A percentile compares a stretch with the other conserved stretches of the same genome.
Evolutionary conservation across 2,888 invertebrate genomes (phyloP).

Genomic region (Andricus quercusramuli): DNA sequence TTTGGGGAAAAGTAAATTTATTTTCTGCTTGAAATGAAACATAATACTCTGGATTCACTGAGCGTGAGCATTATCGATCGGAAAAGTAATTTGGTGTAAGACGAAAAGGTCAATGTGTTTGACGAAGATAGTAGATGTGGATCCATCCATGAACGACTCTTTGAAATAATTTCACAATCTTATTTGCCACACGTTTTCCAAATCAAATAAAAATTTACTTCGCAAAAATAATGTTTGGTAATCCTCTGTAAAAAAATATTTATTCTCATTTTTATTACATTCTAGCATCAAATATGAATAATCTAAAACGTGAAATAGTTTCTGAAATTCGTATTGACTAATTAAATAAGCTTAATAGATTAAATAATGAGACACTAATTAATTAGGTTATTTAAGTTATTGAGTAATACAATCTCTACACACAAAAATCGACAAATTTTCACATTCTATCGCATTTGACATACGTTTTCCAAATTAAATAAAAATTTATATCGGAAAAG

Average conservation of each 20-base stretch:
- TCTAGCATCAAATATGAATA: neutral
- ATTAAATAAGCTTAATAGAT: no score
- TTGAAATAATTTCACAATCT: neutral
- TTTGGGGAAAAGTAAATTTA: neutral
- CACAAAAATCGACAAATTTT: neutral
- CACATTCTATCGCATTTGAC: no score
- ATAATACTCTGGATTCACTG: neutral
- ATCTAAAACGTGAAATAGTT: no score
- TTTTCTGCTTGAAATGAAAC: neutral
- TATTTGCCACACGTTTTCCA: neutral
- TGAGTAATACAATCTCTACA: neutral
- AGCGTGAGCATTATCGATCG: conserved; percentile 5
- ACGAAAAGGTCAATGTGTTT: conserved; percentile 25
- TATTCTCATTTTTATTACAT: neutral
- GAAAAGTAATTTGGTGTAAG: conserved; percentile 1
- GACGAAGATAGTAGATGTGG: conserved; percentile 17
- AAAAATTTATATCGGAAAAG: no score
- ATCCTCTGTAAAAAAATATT: neutral
- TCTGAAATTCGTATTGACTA: no score
- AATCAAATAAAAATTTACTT: neutral
- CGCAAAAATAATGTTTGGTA: neutral
- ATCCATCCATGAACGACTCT: neutral
- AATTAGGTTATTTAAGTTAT: neutral
- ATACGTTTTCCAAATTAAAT: no score
- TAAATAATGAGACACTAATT: no score